Evolutionary conservation across 2,113 vertebrate genomes (phyloP), one percentile per base, ranked within the genome.

Genomic region (Seriola quinqueradiata): DNA sequence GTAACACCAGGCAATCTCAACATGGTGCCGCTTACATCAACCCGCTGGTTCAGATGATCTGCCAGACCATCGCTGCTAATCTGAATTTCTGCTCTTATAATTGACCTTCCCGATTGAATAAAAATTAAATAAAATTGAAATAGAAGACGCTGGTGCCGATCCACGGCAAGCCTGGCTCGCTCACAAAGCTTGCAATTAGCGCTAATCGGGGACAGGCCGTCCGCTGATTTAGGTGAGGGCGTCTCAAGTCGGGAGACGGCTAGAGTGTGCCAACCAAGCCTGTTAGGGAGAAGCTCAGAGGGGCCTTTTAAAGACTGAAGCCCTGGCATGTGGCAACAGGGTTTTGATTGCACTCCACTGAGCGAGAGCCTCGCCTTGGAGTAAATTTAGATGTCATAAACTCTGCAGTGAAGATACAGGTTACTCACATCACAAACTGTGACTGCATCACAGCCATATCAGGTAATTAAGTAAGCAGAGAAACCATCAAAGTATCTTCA

Each of bases 1-100:
- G 93, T 90, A 94, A 94, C 86, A 71, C 70, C 84, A 32, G 88
- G 92, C 78, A 94, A 94, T 89, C 86, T 67, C 85, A 57, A 52
- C 68, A 75, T 60, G 81, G 81, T 50, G 85, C 88, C 75, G 81
- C 90, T 92, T 89, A 89, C 91, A 89, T 92, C 90, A 93, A 88
- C 84, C 79, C 59, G 1, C 61, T 28, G 38, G 85, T 81, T 89
- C 84, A 82, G 87, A 90, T 25, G 78, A 87, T 67, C 86, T 82
- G 78, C 84, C 89, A 90, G 84, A 59, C 86, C 77, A 58, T 75
- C 6, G 69, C 82, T n/a, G 84, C 82, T 88, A 19, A 84, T 90
- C 84, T 77, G 34, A 68, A 85, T 82, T 84, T 79, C 73, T 77
- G 75, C 82, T 82, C 69, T n/a, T 23, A 34, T 83, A 84, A 90